phyloP scores from a whole-genome alignment of 2,888 invertebrate genomes.

The Bugula neritina region DNA sequence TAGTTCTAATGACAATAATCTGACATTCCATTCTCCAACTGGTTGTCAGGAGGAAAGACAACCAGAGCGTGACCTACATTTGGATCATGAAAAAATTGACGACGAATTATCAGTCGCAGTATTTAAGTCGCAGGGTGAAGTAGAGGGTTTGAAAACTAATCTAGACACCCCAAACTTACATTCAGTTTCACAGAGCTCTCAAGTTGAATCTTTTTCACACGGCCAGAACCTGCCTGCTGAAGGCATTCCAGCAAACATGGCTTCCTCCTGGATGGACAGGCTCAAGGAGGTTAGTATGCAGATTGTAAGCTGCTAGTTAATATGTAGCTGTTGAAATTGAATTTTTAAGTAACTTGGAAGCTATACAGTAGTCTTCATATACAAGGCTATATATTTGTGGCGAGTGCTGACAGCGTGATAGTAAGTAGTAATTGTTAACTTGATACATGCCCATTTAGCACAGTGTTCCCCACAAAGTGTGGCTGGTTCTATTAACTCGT shows the following conservation, averaged over 20 bases:
- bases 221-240: not conserved
- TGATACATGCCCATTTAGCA: too few species aligned
- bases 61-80: slow-evolving; percentile 21
- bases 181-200: not conserved
- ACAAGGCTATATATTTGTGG: too few species aligned
- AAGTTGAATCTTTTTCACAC: not conserved
- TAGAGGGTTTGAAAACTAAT: not conserved
- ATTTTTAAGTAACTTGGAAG: too few species aligned
- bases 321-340: too few species aligned
- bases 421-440: too few species aligned
- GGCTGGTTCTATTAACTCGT: too few species aligned
- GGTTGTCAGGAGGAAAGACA: slow-evolving; percentile 14
- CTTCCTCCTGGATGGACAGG: slow-evolving; percentile 24
- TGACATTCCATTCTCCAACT: not conserved
- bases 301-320: not conserved
- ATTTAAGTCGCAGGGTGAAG: not conserved
- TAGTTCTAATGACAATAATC: not conserved
- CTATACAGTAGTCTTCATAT: too few species aligned
- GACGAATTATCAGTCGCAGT: not conserved
- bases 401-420: too few species aligned
- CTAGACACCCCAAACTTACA: not conserved
- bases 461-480: too few species aligned
- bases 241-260: not conserved
- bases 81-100: not conserved
- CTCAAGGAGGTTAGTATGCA: slow-evolving; percentile 10